Percentiles rank a stretch among this genome's conserved stretches.
phyloP scores from a whole-genome alignment of 2,113 vertebrate genomes.

The Clinocottus analis region DNA sequence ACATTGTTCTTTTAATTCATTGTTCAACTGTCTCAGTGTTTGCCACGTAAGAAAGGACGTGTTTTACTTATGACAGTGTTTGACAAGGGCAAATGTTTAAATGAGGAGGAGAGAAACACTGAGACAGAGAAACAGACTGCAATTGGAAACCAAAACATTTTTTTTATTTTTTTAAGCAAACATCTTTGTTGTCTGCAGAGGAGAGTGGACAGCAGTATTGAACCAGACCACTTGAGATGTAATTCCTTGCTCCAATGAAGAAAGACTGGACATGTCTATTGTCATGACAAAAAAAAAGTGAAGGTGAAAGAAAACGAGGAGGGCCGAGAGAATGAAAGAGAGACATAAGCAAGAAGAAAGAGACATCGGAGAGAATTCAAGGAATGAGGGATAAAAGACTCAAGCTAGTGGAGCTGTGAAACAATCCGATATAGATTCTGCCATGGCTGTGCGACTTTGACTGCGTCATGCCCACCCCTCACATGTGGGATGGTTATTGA shows the following conservation, averaged over 20 bases:
- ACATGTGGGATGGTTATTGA: conserved; percentile 80
- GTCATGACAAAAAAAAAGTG: conserved; percentile 49
- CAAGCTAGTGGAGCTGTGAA: conserved; percentile 64
- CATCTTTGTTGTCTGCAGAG: conserved; percentile 45
- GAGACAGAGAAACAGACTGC: conserved; percentile 33
- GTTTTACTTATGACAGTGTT: conserved; percentile 1
- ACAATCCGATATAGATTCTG: conserved; percentile 68
- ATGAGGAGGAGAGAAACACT: conserved; percentile 17
- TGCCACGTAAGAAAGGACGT: neutral
- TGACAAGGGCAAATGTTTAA: conserved; percentile 44
- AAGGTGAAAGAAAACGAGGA: conserved; percentile 54
- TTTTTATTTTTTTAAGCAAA: conserved; percentile 59
- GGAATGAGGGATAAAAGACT: conserved; percentile 39
- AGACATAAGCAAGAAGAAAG: conserved; percentile 53
- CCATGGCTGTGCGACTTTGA: conserved; percentile 69
- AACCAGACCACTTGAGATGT: conserved; percentile 78
- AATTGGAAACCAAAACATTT: conserved; percentile 68
- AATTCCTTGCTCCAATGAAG: conserved; percentile 80
- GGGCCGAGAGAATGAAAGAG: conserved; percentile 53
- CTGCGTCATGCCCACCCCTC: conserved; percentile 65
- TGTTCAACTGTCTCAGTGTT: neutral
- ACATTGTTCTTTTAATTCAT: conserved; percentile 29
- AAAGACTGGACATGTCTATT: conserved; percentile 77
- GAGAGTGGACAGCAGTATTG: conserved; percentile 70
- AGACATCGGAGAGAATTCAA: neutral